Base-by-base conservation (phyloP, 2,797 vertebrate genomes). In the Pyrocephalus nanus region DNA sequence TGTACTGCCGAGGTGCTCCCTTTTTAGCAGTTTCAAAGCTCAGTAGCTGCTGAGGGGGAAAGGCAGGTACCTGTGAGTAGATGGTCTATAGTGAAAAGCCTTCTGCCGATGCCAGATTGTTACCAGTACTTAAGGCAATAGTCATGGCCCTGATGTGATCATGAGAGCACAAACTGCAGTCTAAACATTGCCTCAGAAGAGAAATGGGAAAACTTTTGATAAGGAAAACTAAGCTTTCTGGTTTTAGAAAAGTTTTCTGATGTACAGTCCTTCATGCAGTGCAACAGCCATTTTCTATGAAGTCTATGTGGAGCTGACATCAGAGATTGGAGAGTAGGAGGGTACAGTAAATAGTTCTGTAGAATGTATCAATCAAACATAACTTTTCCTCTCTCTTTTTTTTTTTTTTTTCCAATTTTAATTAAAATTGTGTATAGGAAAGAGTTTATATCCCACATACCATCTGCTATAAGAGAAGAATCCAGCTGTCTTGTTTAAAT, bases 231-330 rank as follows among this genome's bases (percentile, higher is more conserved):
- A 20, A 69, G n/a, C 21, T 76, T 86, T 36, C 27, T 91, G 8
- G 72, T 88, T 62, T 84, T 48, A 55, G 54, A 66, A 48, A 36
- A 38, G 10, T 32, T 36, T 53, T 84, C 27, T 55, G 20, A 47
- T 30, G 21, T 86, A 40, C 48, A 58, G 43, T 10, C 15, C 0
- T 0, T 53, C 36, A 9, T 38, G 17, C 29, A 62, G 32, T 0
- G 0, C 48, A 65, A 34, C 3, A 45, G 5, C 27, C 10, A 11
- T 62, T 70, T 79, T 51, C 67, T 70, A 34, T 36, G n/a, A 21
- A 20, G 32, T 42, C 45, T 80, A 8, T 3, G 2, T 51, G 26
- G 26, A 86, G 29, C 15, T 70, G 32, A n/a, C 27, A 25, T 73
- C 34, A 58, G 47, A 87, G 40, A 42, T 11, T 32, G 34, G 36